A percentile compares a stretch with the other conserved stretches of the same genome.
phyloP scores from a whole-genome alignment of 2,888 invertebrate species.

The Resseliella maxima region DNA sequence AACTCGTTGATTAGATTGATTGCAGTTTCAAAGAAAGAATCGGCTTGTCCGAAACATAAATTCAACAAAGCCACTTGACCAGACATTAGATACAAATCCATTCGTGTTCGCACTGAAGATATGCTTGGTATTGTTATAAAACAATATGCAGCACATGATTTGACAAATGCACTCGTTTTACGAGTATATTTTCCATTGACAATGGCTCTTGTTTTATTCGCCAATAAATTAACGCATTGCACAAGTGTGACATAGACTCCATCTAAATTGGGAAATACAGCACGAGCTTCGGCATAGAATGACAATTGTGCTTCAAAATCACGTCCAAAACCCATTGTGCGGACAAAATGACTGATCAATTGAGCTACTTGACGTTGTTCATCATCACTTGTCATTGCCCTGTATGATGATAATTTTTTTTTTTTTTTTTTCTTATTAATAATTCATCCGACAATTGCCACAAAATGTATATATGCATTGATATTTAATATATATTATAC shows the following conservation, averaged over 20 bases:
- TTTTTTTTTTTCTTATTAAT: too few species aligned
- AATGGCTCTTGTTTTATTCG: slow-evolving; percentile 76
- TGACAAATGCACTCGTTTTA: slow-evolving; percentile 86
- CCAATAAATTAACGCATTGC: slow-evolving; percentile 86
- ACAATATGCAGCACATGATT: slow-evolving; percentile 95
- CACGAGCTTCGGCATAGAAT: slow-evolving; percentile 93
- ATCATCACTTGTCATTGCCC: slow-evolving; percentile 91
- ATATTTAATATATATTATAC: too few species aligned
- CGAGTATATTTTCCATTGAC: slow-evolving; percentile 81
- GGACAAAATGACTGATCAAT: slow-evolving; percentile 83
- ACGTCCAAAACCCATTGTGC: slow-evolving; percentile 82
- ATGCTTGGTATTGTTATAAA: slow-evolving; percentile 98
- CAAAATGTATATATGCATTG: slow-evolving; percentile 56
- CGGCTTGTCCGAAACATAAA: slow-evolving; percentile 93
- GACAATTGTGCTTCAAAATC: slow-evolving; percentile 92
- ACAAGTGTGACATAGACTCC: slow-evolving; percentile 86
- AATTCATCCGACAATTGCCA: too few species aligned
- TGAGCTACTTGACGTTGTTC: slow-evolving; percentile 88
- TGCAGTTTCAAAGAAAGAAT: slow-evolving; percentile 92
- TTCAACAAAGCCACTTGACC: slow-evolving; percentile 91
- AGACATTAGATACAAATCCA: slow-evolving; percentile 86
- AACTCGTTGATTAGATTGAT: slow-evolving; percentile 83
- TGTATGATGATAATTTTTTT: too few species aligned
- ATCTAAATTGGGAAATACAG: slow-evolving; percentile 91
- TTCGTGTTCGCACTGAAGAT: slow-evolving; percentile 78